Base-by-base conservation (phyloP, 2,113 vertebrate genomes). In the Meleagris gallopavo region DNA sequence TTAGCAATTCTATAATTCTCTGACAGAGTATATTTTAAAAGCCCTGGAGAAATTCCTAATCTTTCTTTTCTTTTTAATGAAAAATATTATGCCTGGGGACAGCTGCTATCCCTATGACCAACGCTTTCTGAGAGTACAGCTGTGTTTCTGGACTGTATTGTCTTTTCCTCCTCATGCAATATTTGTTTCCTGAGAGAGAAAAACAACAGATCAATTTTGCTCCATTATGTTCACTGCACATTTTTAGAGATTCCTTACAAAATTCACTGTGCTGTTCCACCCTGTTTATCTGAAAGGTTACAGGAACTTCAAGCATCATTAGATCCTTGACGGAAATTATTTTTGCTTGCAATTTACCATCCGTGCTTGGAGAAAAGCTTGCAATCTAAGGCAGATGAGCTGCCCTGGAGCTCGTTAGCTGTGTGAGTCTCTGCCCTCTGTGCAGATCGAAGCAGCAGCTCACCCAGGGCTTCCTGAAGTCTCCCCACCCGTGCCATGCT, bases 201-300 rank as follows among this genome's bases (percentile, higher is more conserved):
- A 78, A 95, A 94, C 66, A 94, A 78, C 66, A 83, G 86, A 93
- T 78, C 91, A 79, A 70, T 91, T 93, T 93, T 50, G 10, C 72
- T 71, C 73, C 89, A 72, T 95, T 90, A 82, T 32, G 48, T 77
- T 83, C 90, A 10, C 57, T 25, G 85, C 38, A 43, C 52, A 72
- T 81, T 93, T 93, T 86, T 25, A 83, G 76, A 88, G 60, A 77
- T 52, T 75, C 32, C 83, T 88, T 78, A 60, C 29, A 71, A 74
- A 88, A 91, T 77, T 36, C 21, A 2, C 82, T 13, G 34, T 40
- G 6, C 46, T 72, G 76, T 78, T 94, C 93, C 70, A 88, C 57
- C 79, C 70, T 78, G 65, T 83, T 90, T 83, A 34, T 88, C 67
- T 24, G 80, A 88, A 72, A 65, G 58, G 76, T 45, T 90, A 73